Evolutionary conservation across 2,113 vertebrate species (phyloP).

Genomic region (Lipotes vexillifer): DNA sequence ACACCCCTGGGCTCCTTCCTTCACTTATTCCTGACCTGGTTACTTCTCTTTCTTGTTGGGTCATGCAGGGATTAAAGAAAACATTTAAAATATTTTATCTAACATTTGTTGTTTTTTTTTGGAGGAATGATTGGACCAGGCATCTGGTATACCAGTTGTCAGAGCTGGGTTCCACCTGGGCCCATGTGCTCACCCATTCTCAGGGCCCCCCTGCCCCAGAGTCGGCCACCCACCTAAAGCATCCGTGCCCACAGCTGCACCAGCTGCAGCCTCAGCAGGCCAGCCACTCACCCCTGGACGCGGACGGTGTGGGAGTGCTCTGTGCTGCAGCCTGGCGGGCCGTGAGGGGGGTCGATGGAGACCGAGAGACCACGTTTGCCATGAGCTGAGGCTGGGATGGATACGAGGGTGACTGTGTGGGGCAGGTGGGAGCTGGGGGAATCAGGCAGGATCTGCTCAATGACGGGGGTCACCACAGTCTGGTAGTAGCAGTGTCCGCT

Average conservation of each 20-base stretch:
- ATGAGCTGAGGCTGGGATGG: slow-evolving; percentile 91
- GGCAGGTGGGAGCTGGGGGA: slow-evolving; percentile 92
- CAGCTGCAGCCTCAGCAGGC: neutral
- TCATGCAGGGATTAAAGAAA: neutral
- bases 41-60: neutral
- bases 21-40: neutral
- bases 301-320: slow-evolving; percentile 90
- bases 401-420: slow-evolving; percentile 97
- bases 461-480: slow-evolving; percentile 92
- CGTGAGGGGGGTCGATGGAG: slow-evolving; percentile 88
- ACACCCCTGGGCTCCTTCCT: neutral
- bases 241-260: neutral
- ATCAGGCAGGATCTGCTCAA: slow-evolving; percentile 87
- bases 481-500: slow-evolving; percentile 97
- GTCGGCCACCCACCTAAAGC: neutral
- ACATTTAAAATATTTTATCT: neutral
- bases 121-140: neutral
- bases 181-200: neutral
- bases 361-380: slow-evolving; percentile 93
- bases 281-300: slow-evolving; percentile 90
- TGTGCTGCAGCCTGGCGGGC: slow-evolving; percentile 80
- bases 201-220: neutral
- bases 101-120: neutral
- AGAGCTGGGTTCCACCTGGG: neutral
- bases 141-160: too few relatives aligned